Evolutionary conservation across 2,888 invertebrate genomes (phyloP).

Genomic region (Hydrotaea diabolus): DNA sequence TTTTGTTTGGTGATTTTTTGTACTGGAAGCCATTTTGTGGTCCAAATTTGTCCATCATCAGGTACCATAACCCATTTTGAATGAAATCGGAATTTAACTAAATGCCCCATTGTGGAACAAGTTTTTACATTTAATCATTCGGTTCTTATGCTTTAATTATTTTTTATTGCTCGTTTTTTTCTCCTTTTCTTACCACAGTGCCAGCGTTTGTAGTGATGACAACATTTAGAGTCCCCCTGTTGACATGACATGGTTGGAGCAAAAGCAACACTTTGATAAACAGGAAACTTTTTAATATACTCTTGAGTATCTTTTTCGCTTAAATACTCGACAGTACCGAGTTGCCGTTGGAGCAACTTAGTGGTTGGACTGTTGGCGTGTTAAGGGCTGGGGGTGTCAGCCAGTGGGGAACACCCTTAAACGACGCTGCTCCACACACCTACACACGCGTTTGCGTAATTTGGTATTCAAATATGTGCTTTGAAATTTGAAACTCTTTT

Average conservation of each 20-base stretch:
- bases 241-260: not conserved
- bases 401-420: conserved; percentile 33
- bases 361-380: not conserved
- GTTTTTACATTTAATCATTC: too few species aligned
- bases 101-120: too few species aligned
- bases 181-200: too few species aligned
- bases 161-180: too few species aligned
- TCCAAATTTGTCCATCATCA: too few species aligned
- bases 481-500: conserved; percentile 60
- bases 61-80: too few species aligned
- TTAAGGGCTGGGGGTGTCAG: too few species aligned
- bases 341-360: not conserved
- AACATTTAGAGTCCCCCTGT: not conserved
- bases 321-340: not conserved
- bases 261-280: conserved; percentile 35
- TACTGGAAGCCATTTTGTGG: too few species aligned
- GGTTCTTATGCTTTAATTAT: too few species aligned
- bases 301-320: conserved; percentile 26
- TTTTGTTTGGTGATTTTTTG: too few species aligned
- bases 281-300: conserved; percentile 34
- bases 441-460: not conserved
- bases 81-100: too few species aligned
- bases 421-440: not conserved
- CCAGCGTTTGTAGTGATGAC: too few species aligned
- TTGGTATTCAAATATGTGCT: conserved; percentile 41